Conservation (phyloP, 2,888 invertebrate genomes). For the Metacarcinus magister region DNA sequence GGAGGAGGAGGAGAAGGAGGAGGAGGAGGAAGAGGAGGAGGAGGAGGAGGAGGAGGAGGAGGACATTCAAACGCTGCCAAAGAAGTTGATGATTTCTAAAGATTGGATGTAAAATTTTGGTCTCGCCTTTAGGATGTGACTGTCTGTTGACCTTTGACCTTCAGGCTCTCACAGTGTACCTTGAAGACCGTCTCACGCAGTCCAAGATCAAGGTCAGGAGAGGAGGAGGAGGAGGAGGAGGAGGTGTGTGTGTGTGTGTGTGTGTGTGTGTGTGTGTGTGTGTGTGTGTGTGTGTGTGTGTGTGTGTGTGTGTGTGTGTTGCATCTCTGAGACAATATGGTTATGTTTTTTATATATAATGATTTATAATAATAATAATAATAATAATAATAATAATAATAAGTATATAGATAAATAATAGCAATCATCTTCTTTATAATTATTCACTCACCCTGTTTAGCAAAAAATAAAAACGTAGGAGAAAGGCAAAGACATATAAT, state of each 20-base stretch:
- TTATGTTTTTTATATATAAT: neutral
- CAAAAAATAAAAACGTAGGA: too few relatives aligned
- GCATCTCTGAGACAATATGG: neutral
- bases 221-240: neutral
- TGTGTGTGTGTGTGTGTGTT: neutral
- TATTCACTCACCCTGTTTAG: too few relatives aligned
- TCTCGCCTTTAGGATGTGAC: neutral
- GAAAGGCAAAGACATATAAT: too few relatives aligned
- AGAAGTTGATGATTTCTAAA: neutral
- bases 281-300: slow-evolving; percentile 3
- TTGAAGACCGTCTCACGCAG: slow-evolving; percentile 3
- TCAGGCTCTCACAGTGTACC: neutral
- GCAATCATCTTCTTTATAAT: too few relatives aligned
- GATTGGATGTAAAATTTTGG: neutral
- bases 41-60: neutral
- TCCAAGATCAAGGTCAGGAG: neutral
- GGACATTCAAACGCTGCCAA: neutral
- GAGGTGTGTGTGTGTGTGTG: neutral
- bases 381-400: too few relatives aligned
- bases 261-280: slow-evolving; percentile 26
- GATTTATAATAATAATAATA: too few relatives aligned
- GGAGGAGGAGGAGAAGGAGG: neutral
- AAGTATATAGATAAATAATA: too few relatives aligned
- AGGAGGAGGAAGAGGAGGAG: neutral
- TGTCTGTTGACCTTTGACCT: slow-evolving; percentile 3